Base-by-base conservation (phyloP, 1,140 invertebrate genomes). In the Drosophila ercepeae region DNA sequence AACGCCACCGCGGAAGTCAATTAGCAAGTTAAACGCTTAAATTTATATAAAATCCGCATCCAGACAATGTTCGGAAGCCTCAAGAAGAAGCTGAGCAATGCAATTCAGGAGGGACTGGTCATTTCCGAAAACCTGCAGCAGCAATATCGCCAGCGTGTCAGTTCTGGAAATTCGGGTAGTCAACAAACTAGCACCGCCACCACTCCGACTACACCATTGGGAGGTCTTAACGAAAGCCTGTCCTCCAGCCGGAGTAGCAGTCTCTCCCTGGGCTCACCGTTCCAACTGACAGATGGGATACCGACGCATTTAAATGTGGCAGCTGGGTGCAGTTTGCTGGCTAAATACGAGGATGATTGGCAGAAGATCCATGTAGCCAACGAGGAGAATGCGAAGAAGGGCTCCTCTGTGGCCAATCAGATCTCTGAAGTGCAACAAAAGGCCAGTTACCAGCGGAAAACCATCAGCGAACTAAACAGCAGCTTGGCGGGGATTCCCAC, bases 331-430 rank as follows among this genome's bases (percentile, higher is more conserved):
- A 81, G 84, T 68, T 45, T 91, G 16, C 36, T 91, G 32, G 70
- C 83, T 27, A 90, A 90, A 50, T 90, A 91, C 32, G 90, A 91
- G 58, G 79, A 88, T 16, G 78, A 81, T 18, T 95, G 95, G 95
- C 93, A 93, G 65, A 92, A 94, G 42, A 78, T 95, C 16, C 94
- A 95, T 73, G 91, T 92, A 21, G 82, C 93, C 6, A 93, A 94
- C 27, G 93, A 95, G 75, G 92, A 93, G 53, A 95, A 95, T 90
- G 93, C 94, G 0, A 91, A 88, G 36, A 93, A 93, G 79, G 94
- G 94, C 8, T 92, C 94, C 63, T 89, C 92, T 57, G 92, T 94
- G 1, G 94, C 95, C 89, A 83, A 83, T 27, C 72, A 93, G 34
- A 94, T 95, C 64, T 75, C 90, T 1, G 91, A 74, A 1, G 89